These are phyloP conservation scores for Ondatra zibethicus DNA, from an alignment of 2,113 vertebrate species.

Conservation along the genomic window DNA sequence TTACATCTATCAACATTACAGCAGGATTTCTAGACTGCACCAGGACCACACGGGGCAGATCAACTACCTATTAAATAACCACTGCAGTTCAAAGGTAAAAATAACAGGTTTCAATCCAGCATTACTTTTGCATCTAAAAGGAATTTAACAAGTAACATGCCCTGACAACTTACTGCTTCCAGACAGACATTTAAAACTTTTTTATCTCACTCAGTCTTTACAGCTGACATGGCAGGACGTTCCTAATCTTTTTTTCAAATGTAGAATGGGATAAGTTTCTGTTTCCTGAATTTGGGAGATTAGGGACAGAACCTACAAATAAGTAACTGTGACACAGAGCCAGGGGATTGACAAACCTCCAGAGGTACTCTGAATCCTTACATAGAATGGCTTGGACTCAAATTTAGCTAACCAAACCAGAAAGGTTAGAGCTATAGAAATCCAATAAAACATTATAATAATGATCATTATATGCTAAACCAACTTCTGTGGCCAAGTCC, in stretches of 20 bases:
- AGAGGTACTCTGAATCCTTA: constrained; percentile 32
- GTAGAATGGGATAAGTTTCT: neutral
- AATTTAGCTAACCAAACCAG: constrained; percentile 31
- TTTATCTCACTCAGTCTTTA: constrained; percentile 40
- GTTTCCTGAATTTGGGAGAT: constrained; percentile 52
- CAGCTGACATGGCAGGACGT: neutral
- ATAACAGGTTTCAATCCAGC: neutral
- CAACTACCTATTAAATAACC: neutral
- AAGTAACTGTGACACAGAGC: neutral
- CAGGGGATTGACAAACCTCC: constrained; percentile 33
- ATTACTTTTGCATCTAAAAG: neutral
- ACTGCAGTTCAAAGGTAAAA: neutral
- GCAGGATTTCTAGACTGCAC: neutral
- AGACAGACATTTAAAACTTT: constrained; percentile 5
- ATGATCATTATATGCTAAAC: neutral
- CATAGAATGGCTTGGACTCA: neutral
- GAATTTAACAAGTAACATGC: neutral
- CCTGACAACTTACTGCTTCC: neutral
- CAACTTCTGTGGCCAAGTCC: constrained; percentile 10
- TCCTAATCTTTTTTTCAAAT: constrained; percentile 53
- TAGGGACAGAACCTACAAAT: constrained; percentile 10
- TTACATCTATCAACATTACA: neutral
- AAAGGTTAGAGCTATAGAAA: neutral
- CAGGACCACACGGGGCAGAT: neutral
- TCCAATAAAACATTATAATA: neutral